phyloP scores from a whole-genome alignment of 1,140 invertebrate species.

The Leptinotarsa texana region DNA sequence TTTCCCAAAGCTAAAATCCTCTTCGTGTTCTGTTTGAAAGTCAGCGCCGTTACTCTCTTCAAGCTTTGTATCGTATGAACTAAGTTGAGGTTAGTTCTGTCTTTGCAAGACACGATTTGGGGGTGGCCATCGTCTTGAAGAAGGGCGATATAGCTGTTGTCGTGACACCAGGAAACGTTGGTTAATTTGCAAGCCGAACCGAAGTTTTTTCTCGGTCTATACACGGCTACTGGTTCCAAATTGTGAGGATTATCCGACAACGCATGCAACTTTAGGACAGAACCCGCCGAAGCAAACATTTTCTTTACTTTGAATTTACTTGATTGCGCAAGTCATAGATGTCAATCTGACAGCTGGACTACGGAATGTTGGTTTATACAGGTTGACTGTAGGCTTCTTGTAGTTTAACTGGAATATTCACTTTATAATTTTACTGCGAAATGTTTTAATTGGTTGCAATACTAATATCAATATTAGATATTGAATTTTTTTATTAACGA shows the following conservation, averaged over 20 bases:
- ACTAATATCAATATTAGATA: no score
- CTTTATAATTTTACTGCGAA: no score
- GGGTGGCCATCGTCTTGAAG: constrained; percentile 33
- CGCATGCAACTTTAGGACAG: constrained; percentile 10
- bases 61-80: constrained; percentile 38
- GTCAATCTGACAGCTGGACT: background rate
- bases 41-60: constrained; percentile 26
- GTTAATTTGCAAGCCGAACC: background rate
- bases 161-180: constrained; percentile 38
- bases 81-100: constrained; percentile 31
- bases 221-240: constrained; percentile 10
- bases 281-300: constrained; percentile 23
- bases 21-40: constrained; percentile 40
- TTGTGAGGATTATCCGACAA: constrained; percentile 1
- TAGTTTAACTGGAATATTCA: no score
- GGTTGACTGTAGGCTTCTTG: no score
- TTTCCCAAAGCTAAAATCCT: constrained; percentile 34
- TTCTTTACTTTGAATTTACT: constrained; percentile 20
- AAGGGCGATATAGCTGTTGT: constrained; percentile 39
- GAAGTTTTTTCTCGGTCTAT: constrained; percentile 11
- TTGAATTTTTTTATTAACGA: no score
- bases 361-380: no score
- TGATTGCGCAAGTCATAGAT: background rate
- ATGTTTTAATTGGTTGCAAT: no score
- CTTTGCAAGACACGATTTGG: constrained; percentile 39